These are phyloP conservation scores for Orthosia cruda DNA, from an alignment of 2,888 invertebrate genomes.

Conservation along the genomic window DNA sequence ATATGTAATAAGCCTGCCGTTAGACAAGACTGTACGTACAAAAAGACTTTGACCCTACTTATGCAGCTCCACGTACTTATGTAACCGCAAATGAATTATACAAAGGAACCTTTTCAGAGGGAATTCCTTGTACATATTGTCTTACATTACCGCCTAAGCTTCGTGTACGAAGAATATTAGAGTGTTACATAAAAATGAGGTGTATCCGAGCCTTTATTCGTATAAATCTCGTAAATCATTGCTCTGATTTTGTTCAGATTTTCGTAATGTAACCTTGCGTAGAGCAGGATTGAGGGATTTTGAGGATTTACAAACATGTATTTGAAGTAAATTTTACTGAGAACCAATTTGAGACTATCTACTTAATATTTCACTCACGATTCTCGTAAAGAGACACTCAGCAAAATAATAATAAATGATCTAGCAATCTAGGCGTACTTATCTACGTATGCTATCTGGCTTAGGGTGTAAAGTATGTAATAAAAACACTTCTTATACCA, in stretches of 20 bases:
- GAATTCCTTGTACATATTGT: slow-evolving; percentile 76
- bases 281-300: slow-evolving; percentile 17
- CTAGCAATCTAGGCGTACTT: not conserved
- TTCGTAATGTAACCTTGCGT: slow-evolving; percentile 9
- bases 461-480: not conserved
- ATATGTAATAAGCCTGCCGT: not conserved
- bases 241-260: slow-evolving; percentile 26
- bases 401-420: not conserved
- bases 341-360: not conserved
- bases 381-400: not conserved
- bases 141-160: slow-evolving; percentile 74
- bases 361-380: not conserved
- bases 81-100: slow-evolving; percentile 77
- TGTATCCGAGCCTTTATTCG: slow-evolving; percentile 37
- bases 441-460: not conserved
- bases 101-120: slow-evolving; percentile 71
- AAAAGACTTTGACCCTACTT: slow-evolving; percentile 71
- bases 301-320: slow-evolving; percentile 1
- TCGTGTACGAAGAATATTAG: slow-evolving; percentile 69
- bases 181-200: slow-evolving; percentile 41
- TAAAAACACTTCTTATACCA: slow-evolving; percentile 11
- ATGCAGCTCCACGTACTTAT: slow-evolving; percentile 68
- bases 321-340: slow-evolving; percentile 4
- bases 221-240: slow-evolving; percentile 41
- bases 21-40: slow-evolving; percentile 51